These are phyloP conservation scores for Scaptodrosophila lebanonensis DNA, from an alignment of 1,140 invertebrate genomes.

Conservation along the genomic window DNA sequence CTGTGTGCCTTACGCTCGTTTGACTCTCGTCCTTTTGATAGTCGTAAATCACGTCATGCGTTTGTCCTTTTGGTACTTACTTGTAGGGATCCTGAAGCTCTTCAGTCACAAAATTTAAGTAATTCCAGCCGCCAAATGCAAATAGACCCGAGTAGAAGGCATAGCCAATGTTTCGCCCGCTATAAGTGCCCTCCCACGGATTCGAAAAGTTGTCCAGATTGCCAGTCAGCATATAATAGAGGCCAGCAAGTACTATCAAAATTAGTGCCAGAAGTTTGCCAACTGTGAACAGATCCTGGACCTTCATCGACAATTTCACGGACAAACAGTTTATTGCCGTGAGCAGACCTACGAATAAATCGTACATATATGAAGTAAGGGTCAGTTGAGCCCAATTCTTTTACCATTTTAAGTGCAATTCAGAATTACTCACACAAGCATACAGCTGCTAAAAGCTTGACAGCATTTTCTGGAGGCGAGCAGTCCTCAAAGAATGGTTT, in stretches of 20 bases:
- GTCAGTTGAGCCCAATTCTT: not conserved
- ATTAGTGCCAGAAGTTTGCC: constrained; percentile 91
- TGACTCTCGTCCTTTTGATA: no score
- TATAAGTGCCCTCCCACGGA: constrained; percentile 84
- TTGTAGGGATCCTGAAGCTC: constrained; percentile 95
- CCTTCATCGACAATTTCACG: constrained; percentile 92
- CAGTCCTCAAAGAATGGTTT: constrained; percentile 91
- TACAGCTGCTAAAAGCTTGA: constrained; percentile 84
- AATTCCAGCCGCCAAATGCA: constrained; percentile 98
- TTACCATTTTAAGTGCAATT: no score
- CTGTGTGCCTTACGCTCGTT: no score
- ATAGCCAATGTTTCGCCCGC: constrained; percentile 82
- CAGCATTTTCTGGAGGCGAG: constrained; percentile 81
- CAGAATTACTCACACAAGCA: constrained; percentile 84
- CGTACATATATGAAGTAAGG: not conserved
- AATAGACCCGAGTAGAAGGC: constrained; percentile 97
- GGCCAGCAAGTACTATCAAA: constrained; percentile 89
- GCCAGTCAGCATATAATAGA: constrained; percentile 86
- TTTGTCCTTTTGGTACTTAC: constrained; percentile 78
- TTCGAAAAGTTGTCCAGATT: constrained; percentile 83
- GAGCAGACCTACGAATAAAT: constrained; percentile 83
- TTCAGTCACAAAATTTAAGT: constrained; percentile 95
- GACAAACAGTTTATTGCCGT: constrained; percentile 93
- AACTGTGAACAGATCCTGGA: constrained; percentile 93
- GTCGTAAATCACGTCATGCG: not conserved